These are phyloP conservation scores for Sipha maydis DNA, from an alignment of 2,888 invertebrate genomes.

Conservation along the genomic window DNA sequence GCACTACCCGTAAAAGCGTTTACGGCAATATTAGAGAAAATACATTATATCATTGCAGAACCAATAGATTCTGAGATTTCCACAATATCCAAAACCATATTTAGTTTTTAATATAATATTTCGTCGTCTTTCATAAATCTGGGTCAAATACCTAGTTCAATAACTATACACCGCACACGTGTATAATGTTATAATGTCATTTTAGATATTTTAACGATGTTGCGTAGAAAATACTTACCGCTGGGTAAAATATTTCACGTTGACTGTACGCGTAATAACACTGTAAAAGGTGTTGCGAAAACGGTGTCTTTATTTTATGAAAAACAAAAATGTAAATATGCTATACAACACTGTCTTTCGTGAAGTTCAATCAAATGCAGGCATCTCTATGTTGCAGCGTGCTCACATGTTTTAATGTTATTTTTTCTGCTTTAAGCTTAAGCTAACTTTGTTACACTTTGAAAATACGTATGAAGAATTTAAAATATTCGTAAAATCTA, in stretches of 20 bases:
- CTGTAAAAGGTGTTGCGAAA: too few species aligned
- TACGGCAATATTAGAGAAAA: background rate
- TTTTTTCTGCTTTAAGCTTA: too few species aligned
- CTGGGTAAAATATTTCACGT: too few species aligned
- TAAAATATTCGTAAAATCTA: slow-evolving; percentile 26
- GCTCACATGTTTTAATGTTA: too few species aligned
- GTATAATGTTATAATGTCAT: background rate
- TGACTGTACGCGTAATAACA: too few species aligned
- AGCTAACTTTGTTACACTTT: too few species aligned
- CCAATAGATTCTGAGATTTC: background rate
- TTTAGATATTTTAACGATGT: background rate
- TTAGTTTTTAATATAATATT: background rate
- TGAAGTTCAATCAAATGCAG: too few species aligned
- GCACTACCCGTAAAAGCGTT: background rate
- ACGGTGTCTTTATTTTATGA: too few species aligned
- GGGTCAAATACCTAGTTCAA: background rate
- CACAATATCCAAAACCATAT: background rate
- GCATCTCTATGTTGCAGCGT: too few species aligned
- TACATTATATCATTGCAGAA: background rate
- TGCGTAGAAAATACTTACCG: too few species aligned
- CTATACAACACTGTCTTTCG: too few species aligned
- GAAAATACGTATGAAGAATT: background rate
- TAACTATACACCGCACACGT: background rate
- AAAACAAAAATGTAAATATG: too few species aligned
- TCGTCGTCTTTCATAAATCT: background rate